Conservation (phyloP, 2,797 vertebrate genomes). For the Danio choprae region DNA sequence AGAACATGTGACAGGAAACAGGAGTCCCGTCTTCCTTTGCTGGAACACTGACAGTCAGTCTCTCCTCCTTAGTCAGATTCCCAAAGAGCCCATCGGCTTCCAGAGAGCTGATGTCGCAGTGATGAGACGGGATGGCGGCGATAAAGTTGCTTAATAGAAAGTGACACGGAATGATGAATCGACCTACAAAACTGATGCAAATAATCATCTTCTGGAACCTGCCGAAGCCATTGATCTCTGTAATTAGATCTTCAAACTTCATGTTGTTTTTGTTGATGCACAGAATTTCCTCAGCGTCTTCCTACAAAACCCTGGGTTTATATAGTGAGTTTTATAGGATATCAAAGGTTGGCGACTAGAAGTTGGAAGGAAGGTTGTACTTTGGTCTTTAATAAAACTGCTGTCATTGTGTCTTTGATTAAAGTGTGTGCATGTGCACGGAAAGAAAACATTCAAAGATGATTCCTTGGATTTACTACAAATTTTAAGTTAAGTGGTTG, state of each 20-base stretch:
- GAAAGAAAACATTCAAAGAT: too few relatives aligned
- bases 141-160: slow-evolving; percentile 90
- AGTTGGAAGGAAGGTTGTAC: slow-evolving; percentile 25
- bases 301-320: neutral
- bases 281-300: neutral
- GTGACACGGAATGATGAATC: slow-evolving; percentile 83
- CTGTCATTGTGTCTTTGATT: neutral
- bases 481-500: too few relatives aligned
- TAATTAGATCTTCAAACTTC: slow-evolving; percentile 88
- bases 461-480: too few relatives aligned
- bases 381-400: slow-evolving; percentile 23
- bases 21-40: slow-evolving; percentile 74
- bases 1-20: slow-evolving; percentile 84
- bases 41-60: slow-evolving; percentile 79
- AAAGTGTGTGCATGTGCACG: too few relatives aligned
- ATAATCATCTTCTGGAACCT: slow-evolving; percentile 84
- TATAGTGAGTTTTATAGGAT: neutral
- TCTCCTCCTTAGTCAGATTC: slow-evolving; percentile 79
- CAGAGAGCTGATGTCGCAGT: slow-evolving; percentile 79
- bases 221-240: slow-evolving; percentile 85
- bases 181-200: slow-evolving; percentile 77
- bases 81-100: slow-evolving; percentile 65
- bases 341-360: slow-evolving; percentile 3
- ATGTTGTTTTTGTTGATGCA: slow-evolving; percentile 67
- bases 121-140: slow-evolving; percentile 84